Conservation (phyloP, 2,797 vertebrate species). For the Onychomys arenicola region DNA sequence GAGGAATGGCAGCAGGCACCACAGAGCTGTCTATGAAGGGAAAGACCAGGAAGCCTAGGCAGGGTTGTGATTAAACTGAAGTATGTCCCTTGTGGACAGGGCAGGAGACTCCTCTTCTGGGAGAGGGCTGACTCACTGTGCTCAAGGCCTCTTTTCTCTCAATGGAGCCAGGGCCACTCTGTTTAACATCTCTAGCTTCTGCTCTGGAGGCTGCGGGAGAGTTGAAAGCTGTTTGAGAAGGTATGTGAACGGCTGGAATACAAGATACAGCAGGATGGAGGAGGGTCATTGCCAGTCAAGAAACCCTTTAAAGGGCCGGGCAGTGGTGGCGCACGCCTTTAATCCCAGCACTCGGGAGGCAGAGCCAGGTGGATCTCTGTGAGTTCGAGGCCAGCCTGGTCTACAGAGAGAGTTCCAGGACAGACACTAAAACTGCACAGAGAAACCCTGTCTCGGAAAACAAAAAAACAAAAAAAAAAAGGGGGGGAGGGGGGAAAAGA, state of each 20-base stretch:
- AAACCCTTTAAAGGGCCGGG: slow-evolving; percentile 20
- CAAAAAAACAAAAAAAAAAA: too few relatives aligned
- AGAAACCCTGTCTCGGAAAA: too few relatives aligned
- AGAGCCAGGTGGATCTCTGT: too few relatives aligned
- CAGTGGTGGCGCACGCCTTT: too few relatives aligned
- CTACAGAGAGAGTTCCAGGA: too few relatives aligned
- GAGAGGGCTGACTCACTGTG: slow-evolving; percentile 74
- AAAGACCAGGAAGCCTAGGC: slow-evolving; percentile 64
- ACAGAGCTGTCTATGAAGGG: slow-evolving; percentile 29
- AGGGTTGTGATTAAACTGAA: slow-evolving; percentile 61
- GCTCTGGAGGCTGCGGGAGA: slow-evolving; percentile 17
- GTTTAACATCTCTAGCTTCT: slow-evolving; percentile 50
- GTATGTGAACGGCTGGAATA: slow-evolving; percentile 42
- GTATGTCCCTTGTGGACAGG: slow-evolving; percentile 70
- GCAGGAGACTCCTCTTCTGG: slow-evolving; percentile 69
- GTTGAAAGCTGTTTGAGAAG: slow-evolving; percentile 62
- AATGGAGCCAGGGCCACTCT: slow-evolving; percentile 67
- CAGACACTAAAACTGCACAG: too few relatives aligned
- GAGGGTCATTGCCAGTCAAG: background rate
- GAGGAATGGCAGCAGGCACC: slow-evolving; percentile 55
- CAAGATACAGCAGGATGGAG: slow-evolving; percentile 27
- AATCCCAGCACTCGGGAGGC: too few relatives aligned
- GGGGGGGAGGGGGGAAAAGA: too few relatives aligned
- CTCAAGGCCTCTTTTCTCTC: slow-evolving; percentile 38
- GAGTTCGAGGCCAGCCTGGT: too few relatives aligned